These are phyloP conservation scores for Entelurus aequoreus DNA, from an alignment of 2,113 vertebrate genomes.

Conservation along the genomic window DNA sequence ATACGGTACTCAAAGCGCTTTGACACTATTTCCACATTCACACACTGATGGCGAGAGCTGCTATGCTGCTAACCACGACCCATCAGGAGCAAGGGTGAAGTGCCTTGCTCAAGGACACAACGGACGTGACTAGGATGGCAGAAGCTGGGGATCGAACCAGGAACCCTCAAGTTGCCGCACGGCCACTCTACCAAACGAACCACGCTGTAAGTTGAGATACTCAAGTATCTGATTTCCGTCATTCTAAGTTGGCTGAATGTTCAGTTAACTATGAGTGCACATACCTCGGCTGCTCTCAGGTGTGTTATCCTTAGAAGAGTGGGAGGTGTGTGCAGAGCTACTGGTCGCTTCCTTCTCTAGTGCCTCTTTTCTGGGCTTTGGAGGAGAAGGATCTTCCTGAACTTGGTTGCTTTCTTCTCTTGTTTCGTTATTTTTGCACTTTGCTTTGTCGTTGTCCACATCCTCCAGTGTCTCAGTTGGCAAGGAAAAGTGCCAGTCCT, in stretches of 20 bases:
- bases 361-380: conserved; percentile 18
- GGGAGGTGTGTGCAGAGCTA: conserved; percentile 48
- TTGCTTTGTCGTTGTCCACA: conserved; percentile 19
- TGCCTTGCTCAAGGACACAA: no score
- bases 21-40: no score
- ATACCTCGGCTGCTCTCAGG: conserved; percentile 52
- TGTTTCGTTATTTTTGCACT: conserved; percentile 1
- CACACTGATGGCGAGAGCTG: no score
- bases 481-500: conserved; percentile 61
- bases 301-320: conserved; percentile 52
- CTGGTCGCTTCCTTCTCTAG: conserved; percentile 29
- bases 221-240: no score
- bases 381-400: not conserved
- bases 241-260: not conserved
- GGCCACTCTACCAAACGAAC: no score
- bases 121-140: no score
- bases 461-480: conserved; percentile 43
- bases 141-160: no score
- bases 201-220: no score
- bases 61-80: no score
- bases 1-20: no score
- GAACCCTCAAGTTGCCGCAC: no score
- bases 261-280: not conserved
- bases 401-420: not conserved
- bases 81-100: no score